Percentiles rank a stretch among this genome's conserved stretches.
phyloP scores from a whole-genome alignment of 2,797 vertebrate genomes.

The Gila robusta region DNA sequence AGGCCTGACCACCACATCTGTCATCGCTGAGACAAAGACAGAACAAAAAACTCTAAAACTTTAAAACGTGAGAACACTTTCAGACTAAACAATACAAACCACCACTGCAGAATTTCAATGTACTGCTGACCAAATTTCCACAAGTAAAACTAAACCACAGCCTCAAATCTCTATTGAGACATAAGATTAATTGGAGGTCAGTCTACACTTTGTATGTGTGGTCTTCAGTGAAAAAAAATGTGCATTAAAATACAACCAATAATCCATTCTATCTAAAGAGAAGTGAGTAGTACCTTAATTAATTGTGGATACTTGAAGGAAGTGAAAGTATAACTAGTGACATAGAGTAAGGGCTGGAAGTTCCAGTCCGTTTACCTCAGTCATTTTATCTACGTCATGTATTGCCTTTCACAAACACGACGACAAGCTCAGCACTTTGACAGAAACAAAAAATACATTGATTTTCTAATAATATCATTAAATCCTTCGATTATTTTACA shows the following conservation, averaged over 20 bases:
- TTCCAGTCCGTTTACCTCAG: slow-evolving; percentile 37
- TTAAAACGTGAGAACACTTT: background rate
- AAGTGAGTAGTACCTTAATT: background rate
- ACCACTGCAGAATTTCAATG: background rate
- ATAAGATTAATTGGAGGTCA: background rate
- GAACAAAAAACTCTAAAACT: background rate
- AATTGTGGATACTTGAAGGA: background rate
- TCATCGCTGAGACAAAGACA: slow-evolving; percentile 64
- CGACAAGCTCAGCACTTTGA: background rate
- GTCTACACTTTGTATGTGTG: background rate
- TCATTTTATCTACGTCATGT: background rate
- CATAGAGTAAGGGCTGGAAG: slow-evolving; percentile 26
- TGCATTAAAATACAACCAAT: background rate
- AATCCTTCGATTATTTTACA: background rate
- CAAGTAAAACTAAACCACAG: background rate
- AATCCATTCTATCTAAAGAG: background rate
- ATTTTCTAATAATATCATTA: background rate
- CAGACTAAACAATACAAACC: background rate
- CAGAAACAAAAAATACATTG: background rate
- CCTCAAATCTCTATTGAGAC: background rate
- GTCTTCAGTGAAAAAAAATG: background rate
- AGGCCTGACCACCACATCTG: slow-evolving; percentile 48
- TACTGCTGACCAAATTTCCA: background rate
- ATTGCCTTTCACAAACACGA: background rate
- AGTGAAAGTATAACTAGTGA: slow-evolving; percentile 38